Percentiles rank a stretch among this genome's conserved stretches.
Conservation (phyloP, 1,140 invertebrate genomes). For the Psilanteris sp. region DNA sequence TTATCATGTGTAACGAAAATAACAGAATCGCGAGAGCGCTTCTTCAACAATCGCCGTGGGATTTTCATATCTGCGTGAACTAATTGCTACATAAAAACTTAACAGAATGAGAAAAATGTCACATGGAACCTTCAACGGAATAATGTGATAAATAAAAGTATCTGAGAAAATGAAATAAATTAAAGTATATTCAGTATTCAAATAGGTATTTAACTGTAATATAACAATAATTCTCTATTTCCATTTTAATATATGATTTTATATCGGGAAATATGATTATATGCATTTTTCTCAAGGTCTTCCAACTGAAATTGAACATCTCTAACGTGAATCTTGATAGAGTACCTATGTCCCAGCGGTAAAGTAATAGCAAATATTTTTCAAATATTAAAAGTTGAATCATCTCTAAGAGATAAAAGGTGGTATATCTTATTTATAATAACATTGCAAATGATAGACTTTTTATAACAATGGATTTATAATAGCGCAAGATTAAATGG, state of each 20-base stretch:
- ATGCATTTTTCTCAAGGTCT: slow-evolving; percentile 2
- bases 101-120: slow-evolving; percentile 18
- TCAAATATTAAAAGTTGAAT: slow-evolving; percentile 19
- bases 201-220: slow-evolving; percentile 17
- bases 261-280: slow-evolving; percentile 24
- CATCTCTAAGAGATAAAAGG: not conserved
- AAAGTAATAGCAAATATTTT: slow-evolving; percentile 16
- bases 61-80: slow-evolving; percentile 55
- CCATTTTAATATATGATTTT: slow-evolving; percentile 30
- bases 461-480: slow-evolving; percentile 7
- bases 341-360: slow-evolving; percentile 2
- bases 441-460: slow-evolving; percentile 11
- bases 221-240: slow-evolving; percentile 29
- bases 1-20: slow-evolving; percentile 38
- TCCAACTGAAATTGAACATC: slow-evolving; percentile 13
- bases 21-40: slow-evolving; percentile 31
- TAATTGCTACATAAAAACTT: slow-evolving; percentile 44
- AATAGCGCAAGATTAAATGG: too few relatives aligned
- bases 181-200: slow-evolving; percentile 35
- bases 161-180: slow-evolving; percentile 17
- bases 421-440: slow-evolving; percentile 28
- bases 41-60: slow-evolving; percentile 41
- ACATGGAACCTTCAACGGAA: slow-evolving; percentile 6
- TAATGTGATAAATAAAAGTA: slow-evolving; percentile 35
- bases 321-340: slow-evolving; percentile 14